Evolutionary conservation across 2,797 vertebrate genomes (phyloP).

Genomic region (Melopsittacus undulatus): DNA sequence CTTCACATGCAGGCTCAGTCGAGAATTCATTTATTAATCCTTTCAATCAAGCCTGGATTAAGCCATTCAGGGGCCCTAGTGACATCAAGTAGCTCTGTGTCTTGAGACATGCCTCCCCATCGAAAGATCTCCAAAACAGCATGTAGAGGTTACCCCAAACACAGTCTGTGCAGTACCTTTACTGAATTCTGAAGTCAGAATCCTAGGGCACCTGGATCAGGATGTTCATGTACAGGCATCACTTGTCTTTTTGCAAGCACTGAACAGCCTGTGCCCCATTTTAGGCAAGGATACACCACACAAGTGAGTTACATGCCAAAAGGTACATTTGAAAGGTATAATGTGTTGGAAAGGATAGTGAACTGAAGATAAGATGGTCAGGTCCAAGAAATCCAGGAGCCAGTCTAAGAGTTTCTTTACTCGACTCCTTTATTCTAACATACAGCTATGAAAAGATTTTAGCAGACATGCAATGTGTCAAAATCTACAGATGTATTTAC

Average conservation of each 20-base stretch:
- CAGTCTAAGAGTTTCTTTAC: neutral
- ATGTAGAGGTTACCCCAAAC: neutral
- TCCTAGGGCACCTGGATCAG: neutral
- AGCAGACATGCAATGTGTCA: neutral
- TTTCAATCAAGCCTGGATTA: slow-evolving; percentile 68
- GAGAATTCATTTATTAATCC: slow-evolving; percentile 80
- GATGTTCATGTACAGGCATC: neutral
- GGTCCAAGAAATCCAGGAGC: neutral
- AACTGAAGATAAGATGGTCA: neutral
- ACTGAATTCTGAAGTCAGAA: neutral
- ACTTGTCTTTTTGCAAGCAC: neutral
- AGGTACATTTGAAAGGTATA: neutral
- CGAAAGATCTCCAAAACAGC: neutral
- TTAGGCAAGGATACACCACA: neutral
- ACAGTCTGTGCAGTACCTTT: neutral
- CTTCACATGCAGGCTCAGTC: slow-evolving; percentile 72
- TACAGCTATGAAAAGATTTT: neutral
- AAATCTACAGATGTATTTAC: neutral
- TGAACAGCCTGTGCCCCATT: neutral
- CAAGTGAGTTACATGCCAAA: rapidly evolving
- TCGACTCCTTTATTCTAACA: neutral
- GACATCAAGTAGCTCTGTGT: slow-evolving; percentile 26
- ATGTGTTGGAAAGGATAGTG: neutral
- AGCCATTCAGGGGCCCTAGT: slow-evolving; percentile 33
- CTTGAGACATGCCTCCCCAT: neutral